Conservation (phyloP, 2,797 vertebrate species). For the Gambusia yucatana region DNA sequence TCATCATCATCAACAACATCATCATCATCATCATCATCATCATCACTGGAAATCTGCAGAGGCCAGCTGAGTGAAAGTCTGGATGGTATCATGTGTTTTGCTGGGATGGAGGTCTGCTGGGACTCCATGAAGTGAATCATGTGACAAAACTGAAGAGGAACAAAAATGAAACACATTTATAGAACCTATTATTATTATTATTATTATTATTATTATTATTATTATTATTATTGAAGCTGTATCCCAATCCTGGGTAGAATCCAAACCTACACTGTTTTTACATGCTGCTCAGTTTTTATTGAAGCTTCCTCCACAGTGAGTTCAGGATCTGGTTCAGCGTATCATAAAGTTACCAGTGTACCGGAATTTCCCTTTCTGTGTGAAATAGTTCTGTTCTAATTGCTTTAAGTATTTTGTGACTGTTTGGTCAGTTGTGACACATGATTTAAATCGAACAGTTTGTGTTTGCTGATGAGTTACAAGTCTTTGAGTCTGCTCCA, state of each 20-base stretch:
- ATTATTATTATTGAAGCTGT: neutral
- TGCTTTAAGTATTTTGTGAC: neutral
- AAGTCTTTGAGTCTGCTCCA: neutral
- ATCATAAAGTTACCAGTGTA: neutral
- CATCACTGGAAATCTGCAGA: neutral
- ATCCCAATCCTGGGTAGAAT: neutral
- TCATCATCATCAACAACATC: neutral
- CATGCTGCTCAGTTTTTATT: neutral
- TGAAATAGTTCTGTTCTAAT: neutral
- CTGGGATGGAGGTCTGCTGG: neutral
- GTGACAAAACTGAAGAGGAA: neutral
- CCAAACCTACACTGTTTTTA: neutral
- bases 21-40: neutral
- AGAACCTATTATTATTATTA: neutral
- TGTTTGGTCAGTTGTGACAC: neutral
- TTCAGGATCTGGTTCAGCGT: neutral
- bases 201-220: too few species aligned
- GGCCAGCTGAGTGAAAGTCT: neutral
- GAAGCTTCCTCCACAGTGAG: neutral
- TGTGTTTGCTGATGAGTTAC: neutral
- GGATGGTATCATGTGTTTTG: neutral
- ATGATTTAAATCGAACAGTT: neutral
- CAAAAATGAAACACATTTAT: neutral
- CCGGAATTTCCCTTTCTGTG: neutral
- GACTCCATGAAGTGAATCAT: neutral